Evolutionary conservation across 1,140 invertebrate species (phyloP).

Genomic region (Pseudomyrmex flavicornis): DNA sequence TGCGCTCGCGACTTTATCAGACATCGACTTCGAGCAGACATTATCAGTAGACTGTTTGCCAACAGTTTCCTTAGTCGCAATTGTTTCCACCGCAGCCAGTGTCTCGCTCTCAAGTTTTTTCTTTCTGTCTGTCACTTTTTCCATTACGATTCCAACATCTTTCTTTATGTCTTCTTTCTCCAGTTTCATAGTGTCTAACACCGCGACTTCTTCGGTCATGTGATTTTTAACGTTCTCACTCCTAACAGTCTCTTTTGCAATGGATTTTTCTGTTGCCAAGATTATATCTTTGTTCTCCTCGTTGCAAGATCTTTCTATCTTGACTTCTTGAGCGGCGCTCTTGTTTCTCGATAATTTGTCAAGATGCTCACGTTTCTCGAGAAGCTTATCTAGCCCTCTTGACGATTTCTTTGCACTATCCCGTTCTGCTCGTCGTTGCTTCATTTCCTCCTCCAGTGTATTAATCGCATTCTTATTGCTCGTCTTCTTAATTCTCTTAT

Average conservation of each 20-base stretch:
- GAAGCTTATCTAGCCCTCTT: constrained; percentile 84
- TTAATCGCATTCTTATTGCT: constrained; percentile 77
- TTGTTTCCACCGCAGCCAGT: constrained; percentile 4
- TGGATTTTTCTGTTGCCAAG: constrained; percentile 13
- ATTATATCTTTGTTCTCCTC: constrained; percentile 64
- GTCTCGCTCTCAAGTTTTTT: constrained; percentile 56
- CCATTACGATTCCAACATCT: constrained; percentile 36
- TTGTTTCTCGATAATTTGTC: constrained; percentile 82
- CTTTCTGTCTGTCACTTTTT: constrained; percentile 43
- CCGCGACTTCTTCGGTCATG: constrained; percentile 59
- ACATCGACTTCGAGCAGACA: constrained; percentile 58
- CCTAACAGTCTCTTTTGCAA: constrained; percentile 61
- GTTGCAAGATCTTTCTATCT: constrained; percentile 45
- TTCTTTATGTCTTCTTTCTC: constrained; percentile 62
- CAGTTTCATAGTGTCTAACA: constrained; percentile 45
- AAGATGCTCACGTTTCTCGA: constrained; percentile 84
- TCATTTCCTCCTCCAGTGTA: constrained; percentile 86
- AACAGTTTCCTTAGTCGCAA: constrained; percentile 12
- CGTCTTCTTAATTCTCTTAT: constrained; percentile 76
- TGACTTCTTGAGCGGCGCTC: constrained; percentile 62
- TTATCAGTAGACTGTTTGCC: constrained; percentile 68
- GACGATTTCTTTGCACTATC: constrained; percentile 84
- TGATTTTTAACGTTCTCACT: constrained; percentile 72
- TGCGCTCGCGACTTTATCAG: constrained; percentile 69
- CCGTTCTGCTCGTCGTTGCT: constrained; percentile 85